phyloP scores from a whole-genome alignment of 2,113 vertebrate species.

The Brienomyrus longianalis region DNA sequence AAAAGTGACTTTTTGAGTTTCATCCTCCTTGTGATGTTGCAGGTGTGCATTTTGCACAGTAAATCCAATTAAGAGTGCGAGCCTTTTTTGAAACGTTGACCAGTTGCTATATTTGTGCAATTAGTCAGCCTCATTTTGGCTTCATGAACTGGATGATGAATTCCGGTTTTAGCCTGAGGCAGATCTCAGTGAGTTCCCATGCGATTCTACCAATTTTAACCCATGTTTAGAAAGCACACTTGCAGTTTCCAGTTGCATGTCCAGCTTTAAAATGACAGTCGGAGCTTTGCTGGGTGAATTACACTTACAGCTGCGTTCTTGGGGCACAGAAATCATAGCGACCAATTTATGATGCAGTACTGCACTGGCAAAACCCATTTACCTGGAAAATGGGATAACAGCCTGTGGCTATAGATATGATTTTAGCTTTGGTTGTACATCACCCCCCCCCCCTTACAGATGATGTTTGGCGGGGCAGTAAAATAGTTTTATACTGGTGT shows the following conservation, averaged over 20 bases:
- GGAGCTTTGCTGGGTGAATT: not conserved
- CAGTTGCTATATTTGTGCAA: not conserved
- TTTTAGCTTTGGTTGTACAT: not conserved
- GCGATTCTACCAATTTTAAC: not conserved
- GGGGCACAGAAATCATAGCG: not conserved
- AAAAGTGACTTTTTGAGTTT: not conserved
- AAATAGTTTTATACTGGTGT: not conserved
- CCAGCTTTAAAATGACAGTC: not conserved
- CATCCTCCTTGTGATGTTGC: not conserved
- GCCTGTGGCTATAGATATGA: not conserved
- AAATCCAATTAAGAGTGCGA: not conserved
- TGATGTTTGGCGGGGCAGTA: not conserved
- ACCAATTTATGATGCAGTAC: not conserved
- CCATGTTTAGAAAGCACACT: not conserved
- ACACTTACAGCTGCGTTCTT: not conserved
- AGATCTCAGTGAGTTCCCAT: not conserved
- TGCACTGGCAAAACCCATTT: not conserved
- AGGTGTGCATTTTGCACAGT: not conserved
- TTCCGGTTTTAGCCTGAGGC: not conserved
- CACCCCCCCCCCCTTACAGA: not conserved
- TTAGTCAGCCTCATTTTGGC: not conserved
- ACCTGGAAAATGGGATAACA: not conserved
- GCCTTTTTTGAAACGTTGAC: not conserved
- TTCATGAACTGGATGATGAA: not conserved
- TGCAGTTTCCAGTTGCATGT: not conserved